phyloP scores from a whole-genome alignment of 2,888 invertebrate genomes.

The Aporophyla nigra region DNA sequence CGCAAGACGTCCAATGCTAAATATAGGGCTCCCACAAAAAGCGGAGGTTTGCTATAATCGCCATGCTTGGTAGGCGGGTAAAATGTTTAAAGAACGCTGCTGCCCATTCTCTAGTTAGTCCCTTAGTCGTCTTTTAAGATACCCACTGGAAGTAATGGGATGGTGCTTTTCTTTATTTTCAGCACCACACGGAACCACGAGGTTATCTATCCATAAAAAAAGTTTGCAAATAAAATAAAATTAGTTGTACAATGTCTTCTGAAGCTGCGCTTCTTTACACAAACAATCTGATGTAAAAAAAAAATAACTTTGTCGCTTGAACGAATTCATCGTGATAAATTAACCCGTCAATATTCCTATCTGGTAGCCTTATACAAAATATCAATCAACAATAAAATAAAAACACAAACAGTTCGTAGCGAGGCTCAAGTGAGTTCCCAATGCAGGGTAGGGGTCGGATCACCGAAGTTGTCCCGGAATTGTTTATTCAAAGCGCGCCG shows the following conservation, averaged over 20 bases:
- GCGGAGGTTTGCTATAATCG: too few species aligned
- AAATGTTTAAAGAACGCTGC: too few species aligned
- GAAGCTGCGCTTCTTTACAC: not conserved
- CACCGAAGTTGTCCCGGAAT: conserved; percentile 74
- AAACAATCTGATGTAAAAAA: not conserved
- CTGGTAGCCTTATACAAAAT: too few species aligned
- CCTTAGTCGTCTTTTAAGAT: too few species aligned
- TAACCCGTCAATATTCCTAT: not conserved
- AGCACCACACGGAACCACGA: too few species aligned
- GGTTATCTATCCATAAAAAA: not conserved
- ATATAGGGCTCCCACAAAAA: too few species aligned
- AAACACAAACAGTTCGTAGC: not conserved
- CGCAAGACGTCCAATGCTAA: too few species aligned
- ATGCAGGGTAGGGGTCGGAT: conserved; percentile 62
- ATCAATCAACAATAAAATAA: not conserved
- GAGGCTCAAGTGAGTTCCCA: conserved; percentile 46
- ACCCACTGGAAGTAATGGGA: too few species aligned
- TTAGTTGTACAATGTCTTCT: not conserved
- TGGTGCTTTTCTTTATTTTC: too few species aligned
- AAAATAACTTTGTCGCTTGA: not conserved
- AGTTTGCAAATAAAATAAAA: not conserved
- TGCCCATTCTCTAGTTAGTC: too few species aligned
- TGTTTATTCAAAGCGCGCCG: conserved; percentile 83
- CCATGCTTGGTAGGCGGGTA: too few species aligned
- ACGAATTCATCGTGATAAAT: not conserved